Evolutionary conservation across 2,113 vertebrate species (phyloP).

Genomic region (Glareola pratincola): DNA sequence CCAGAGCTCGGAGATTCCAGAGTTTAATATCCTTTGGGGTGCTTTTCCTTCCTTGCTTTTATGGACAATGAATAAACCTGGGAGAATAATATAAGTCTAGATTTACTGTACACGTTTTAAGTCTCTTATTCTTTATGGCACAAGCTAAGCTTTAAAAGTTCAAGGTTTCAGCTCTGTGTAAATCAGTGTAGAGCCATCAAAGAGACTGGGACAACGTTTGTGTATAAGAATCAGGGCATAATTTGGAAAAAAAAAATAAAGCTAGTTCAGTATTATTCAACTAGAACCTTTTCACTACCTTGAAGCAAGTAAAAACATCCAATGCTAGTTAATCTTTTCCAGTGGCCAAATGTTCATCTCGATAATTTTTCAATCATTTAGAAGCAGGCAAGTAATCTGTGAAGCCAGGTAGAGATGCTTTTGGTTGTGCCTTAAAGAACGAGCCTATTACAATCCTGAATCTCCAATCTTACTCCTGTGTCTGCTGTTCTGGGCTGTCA

Average conservation of each 20-base stretch:
- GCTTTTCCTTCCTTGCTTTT: constrained; percentile 26
- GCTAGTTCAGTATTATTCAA: background rate
- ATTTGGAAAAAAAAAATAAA: background rate
- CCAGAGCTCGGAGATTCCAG: background rate
- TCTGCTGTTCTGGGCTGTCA: background rate
- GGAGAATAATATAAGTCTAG: background rate
- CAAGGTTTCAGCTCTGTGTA: background rate
- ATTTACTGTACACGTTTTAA: background rate
- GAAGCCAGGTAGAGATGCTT: background rate
- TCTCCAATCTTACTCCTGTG: background rate
- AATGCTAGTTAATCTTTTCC: background rate
- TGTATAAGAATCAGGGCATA: background rate
- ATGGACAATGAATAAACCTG: background rate
- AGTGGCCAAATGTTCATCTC: background rate
- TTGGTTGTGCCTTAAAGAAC: background rate
- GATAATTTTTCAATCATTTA: background rate
- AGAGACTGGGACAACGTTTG: background rate
- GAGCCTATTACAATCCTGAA: background rate
- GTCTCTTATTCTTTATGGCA: constrained; percentile 3
- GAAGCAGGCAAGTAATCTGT: background rate
- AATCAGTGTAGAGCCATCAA: background rate
- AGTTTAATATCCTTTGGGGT: constrained; percentile 32
- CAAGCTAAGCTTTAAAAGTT: background rate
- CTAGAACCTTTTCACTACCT: background rate
- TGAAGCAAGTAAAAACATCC: background rate